These are phyloP conservation scores for Listronotus bonariensis DNA, from an alignment of 1,140 invertebrate species.

Conservation along the genomic window DNA sequence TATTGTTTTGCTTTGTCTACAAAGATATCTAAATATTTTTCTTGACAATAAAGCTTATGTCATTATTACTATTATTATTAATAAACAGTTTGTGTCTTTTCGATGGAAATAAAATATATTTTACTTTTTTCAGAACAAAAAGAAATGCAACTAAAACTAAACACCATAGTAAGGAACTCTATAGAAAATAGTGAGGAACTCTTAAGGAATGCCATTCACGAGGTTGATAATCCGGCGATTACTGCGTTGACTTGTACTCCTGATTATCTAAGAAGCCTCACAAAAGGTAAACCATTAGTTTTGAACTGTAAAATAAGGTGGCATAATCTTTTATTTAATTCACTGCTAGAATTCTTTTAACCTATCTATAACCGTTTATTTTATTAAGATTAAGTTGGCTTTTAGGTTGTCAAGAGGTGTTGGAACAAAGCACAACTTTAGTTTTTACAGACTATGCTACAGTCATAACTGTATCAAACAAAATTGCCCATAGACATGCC, in stretches of 20 bases:
- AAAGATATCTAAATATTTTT: no score
- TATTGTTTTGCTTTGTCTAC: no score
- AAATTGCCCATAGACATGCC: slow-evolving; percentile 60
- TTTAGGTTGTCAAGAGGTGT: slow-evolving; percentile 52
- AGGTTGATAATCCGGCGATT: slow-evolving; percentile 72
- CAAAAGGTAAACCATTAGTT: slow-evolving; percentile 25
- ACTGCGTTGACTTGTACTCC: slow-evolving; percentile 71
- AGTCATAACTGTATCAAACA: slow-evolving; percentile 39
- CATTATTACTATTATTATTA: no score
- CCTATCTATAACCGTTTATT: no score
- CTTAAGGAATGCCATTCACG: slow-evolving; percentile 65
- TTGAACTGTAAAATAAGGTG: no score
- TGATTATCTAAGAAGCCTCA: slow-evolving; percentile 64
- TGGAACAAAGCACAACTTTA: slow-evolving; percentile 42
- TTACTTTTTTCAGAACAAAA: slow-evolving; percentile 31
- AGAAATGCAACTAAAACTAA: slow-evolving; percentile 46
- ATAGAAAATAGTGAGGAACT: slow-evolving; percentile 66
- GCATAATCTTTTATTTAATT: no score
- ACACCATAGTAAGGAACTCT: slow-evolving; percentile 42
- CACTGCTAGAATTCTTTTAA: no score
- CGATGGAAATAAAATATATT: neutral
- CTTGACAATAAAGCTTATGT: no score
- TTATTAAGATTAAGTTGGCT: no score
- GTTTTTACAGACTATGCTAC: slow-evolving; percentile 32
- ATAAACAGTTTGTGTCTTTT: no score